Conservation (phyloP, 2,888 invertebrate species). For the Cosmopolites sordidus region DNA sequence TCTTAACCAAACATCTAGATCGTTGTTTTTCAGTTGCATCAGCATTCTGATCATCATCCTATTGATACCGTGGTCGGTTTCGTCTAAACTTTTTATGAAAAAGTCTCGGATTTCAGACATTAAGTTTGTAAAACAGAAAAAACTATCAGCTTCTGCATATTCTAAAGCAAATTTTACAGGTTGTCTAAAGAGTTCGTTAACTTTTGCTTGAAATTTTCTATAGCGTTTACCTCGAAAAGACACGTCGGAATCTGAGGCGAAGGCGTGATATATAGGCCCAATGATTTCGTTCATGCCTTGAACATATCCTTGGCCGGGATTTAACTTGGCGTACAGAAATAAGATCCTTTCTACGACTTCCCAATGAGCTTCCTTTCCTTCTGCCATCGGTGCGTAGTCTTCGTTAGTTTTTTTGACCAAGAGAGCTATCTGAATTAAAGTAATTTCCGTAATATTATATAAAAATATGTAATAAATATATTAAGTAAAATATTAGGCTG, state of each 20-base stretch:
- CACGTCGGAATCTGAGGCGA: conserved; percentile 83
- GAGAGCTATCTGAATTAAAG: conserved; percentile 56
- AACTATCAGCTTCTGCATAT: conserved; percentile 94
- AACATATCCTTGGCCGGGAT: conserved; percentile 94
- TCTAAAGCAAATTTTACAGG: conserved; percentile 52
- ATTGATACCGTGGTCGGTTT: conserved; percentile 86
- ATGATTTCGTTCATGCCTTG: conserved; percentile 99
- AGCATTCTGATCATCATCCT: conserved; percentile 83
- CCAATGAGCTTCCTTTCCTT: conserved; percentile 96
- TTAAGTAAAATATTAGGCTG: no score
- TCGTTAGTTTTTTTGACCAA: conserved; percentile 72
- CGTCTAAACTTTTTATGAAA: conserved; percentile 93
- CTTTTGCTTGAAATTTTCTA: neutral
- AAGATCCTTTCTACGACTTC: conserved; percentile 96
- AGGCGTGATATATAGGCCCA: conserved; percentile 96
- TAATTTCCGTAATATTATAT: neutral
- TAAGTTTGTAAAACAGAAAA: conserved; percentile 96
- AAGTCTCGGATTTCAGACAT: conserved; percentile 98
- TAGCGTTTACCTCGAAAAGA: conserved; percentile 65
- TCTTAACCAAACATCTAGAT: conserved; percentile 70
- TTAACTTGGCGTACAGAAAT: conserved; percentile 95
- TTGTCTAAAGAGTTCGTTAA: neutral
- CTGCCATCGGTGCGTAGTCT: conserved; percentile 79
- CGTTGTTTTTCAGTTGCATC: conserved; percentile 70
- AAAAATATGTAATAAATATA: neutral